Evolutionary conservation across 2,888 invertebrate species (phyloP), one percentile per base, ranked within the genome.

Genomic region (Epinotia demarniana): DNA sequence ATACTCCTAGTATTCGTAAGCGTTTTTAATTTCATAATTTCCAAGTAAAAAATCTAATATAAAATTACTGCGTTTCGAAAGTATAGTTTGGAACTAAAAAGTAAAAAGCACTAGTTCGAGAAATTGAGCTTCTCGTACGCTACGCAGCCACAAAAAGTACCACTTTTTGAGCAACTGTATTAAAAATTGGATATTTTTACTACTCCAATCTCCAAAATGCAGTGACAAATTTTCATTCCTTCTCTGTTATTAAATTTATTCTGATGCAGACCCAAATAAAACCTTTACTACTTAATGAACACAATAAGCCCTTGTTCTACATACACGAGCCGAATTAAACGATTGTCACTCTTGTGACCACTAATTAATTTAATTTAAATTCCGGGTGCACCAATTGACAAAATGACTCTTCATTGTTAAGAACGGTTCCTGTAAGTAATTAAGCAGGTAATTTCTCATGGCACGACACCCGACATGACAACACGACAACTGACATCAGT

Each of bases 371-470:
- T 72, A 72, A 76, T 76, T 76, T 73, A 68, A 75, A 75, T 75
- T 75, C 76, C 79, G 78, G 80, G 81, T 80, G 83, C 81, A 73
- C 73, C 80, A 81, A 82, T 83, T 82, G 75, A 75, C 75, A 75
- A 75, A 72, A 75, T 75, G 75, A 75, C 66, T 75, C 43, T 64
- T 72, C 55, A 72, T 75, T 75, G 72, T 74, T 23, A 58, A 61
- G 73, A 75, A 67, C 39, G 60, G 81, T 79, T 80, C 79, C 76
- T 76, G 80, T 85, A 90, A 91, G 81, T 86, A 90, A 91, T 92
- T 90, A 90, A 89, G 84, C 85, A 85, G 83, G 86, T 87, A 90
- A 91, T 88, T 86, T 89, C 87, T 90, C 89, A 89, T 77, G 78
- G 79, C 81, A 79, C 87, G 85, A 86, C 89, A 85, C 87, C 79